Percentiles rank a stretch among this genome's conserved stretches.
These are phyloP conservation scores for Brachyalestes nurse DNA, from an alignment of 2,797 vertebrate genomes.

Conservation along the genomic window DNA sequence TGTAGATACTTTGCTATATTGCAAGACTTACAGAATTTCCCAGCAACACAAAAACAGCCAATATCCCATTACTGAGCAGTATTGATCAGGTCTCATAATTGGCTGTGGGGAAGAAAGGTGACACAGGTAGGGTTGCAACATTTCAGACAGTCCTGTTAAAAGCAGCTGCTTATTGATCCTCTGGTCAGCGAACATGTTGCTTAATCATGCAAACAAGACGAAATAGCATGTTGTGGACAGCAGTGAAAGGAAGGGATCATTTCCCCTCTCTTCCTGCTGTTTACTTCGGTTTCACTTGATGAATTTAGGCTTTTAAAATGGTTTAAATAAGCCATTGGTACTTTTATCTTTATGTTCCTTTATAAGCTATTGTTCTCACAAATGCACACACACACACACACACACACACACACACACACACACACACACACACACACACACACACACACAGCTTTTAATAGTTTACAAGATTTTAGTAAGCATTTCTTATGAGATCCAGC, in stretches of 20 bases:
- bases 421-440: too few relatives aligned
- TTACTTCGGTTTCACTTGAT: constrained; percentile 29
- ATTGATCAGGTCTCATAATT: constrained; percentile 81
- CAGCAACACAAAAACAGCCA: constrained; percentile 54
- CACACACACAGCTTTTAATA: neutral
- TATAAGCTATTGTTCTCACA: neutral
- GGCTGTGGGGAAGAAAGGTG: constrained; percentile 69
- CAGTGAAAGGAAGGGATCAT: constrained; percentile 60
- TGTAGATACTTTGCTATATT: constrained; percentile 52
- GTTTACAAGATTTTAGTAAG: neutral
- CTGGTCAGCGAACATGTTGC: constrained; percentile 59
- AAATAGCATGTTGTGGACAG: constrained; percentile 59
- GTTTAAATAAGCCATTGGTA: constrained; percentile 13
- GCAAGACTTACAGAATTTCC: constrained; percentile 51
- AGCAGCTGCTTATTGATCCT: constrained; percentile 71
- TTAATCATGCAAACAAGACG: constrained; percentile 81
- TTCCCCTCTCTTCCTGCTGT: constrained; percentile 62
- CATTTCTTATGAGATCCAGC: neutral
- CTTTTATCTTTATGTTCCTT: neutral
- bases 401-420: too few relatives aligned
- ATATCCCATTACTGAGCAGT: constrained; percentile 75
- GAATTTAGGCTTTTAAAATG: constrained; percentile 31
- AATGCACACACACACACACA: neutral
- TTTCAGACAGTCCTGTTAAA: constrained; percentile 64
- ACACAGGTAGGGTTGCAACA: constrained; percentile 71